Evolutionary conservation across 2,888 invertebrate genomes (phyloP).

Genomic region (Nemurella pictetii): DNA sequence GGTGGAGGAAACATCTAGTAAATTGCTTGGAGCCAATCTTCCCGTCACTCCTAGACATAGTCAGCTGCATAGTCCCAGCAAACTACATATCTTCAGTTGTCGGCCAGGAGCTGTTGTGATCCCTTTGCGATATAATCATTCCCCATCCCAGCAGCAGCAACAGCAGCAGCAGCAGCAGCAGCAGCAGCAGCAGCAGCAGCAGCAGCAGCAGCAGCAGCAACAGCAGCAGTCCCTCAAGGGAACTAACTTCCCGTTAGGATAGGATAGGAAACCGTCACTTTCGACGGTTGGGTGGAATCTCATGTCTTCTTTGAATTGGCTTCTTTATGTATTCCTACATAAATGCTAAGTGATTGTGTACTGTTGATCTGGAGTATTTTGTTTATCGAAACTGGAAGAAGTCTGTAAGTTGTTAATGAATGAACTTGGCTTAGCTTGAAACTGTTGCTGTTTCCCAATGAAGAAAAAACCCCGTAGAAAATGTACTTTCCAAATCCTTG

Average conservation of each 20-base stretch:
- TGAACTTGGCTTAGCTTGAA: not conserved
- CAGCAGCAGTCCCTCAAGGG: slow-evolving; percentile 20
- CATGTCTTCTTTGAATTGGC: not conserved
- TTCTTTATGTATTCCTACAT: not conserved
- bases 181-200: no score
- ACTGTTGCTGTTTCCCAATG: not conserved
- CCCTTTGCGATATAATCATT: slow-evolving; percentile 38
- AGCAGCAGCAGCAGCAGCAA: no score
- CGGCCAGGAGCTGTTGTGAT: slow-evolving; percentile 46
- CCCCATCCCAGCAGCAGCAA: no score
- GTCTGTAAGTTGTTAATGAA: not conserved
- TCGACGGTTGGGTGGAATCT: not conserved
- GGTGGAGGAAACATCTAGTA: slow-evolving; percentile 43
- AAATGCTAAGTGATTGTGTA: not conserved
- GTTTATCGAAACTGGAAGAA: not conserved
- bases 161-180: no score
- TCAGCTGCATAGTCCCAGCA: slow-evolving; percentile 45
- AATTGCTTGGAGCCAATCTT: not conserved
- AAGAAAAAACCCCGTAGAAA: not conserved
- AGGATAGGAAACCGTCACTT: not conserved
- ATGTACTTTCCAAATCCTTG: not conserved
- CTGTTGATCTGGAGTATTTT: not conserved
- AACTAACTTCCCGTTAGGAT: not conserved
- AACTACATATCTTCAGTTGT: slow-evolving; percentile 47
- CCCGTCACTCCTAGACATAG: not conserved